Evolutionary conservation across 2,113 vertebrate species (phyloP).

Genomic region (Hippocampus mohnikei): DNA sequence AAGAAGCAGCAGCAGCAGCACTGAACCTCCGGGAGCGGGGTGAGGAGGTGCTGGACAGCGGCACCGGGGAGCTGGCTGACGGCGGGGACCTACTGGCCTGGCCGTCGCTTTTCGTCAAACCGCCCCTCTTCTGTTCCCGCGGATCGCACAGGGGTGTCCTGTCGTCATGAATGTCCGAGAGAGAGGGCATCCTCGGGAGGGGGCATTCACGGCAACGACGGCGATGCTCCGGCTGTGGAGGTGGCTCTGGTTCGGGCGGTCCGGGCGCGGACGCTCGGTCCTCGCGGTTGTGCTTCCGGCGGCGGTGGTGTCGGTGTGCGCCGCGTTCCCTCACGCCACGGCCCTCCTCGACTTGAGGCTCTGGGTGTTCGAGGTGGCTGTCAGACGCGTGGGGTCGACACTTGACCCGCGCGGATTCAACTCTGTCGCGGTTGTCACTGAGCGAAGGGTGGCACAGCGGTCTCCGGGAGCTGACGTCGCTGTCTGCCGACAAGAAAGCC

Average conservation of each 20-base stretch:
- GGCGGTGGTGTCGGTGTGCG: constrained; percentile 68
- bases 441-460: constrained; percentile 85
- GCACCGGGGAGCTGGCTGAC: constrained; percentile 68
- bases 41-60: constrained; percentile 72
- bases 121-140: constrained; percentile 33
- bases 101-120: constrained; percentile 34
- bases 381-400: constrained; percentile 50
- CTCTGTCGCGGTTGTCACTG: constrained; percentile 56
- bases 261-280: constrained; percentile 31
- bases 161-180: constrained; percentile 68
- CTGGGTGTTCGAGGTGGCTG: constrained; percentile 46
- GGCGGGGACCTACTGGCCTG: constrained; percentile 57
- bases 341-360: constrained; percentile 47
- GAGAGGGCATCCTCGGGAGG: constrained; percentile 60
- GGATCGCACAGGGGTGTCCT: constrained; percentile 61
- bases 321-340: constrained; percentile 56
- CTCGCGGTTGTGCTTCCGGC: constrained; percentile 60
- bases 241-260: constrained; percentile 29
- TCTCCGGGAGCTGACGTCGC: constrained; percentile 87
- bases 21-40: constrained; percentile 73
- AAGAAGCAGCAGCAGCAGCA: constrained; percentile 71
- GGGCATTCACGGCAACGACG: constrained; percentile 46
- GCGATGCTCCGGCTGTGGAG: constrained; percentile 36
- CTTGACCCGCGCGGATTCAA: constrained; percentile 55
- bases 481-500: constrained; percentile 66